Conservation (phyloP, 2,888 invertebrate genomes). For the Aquatica leii region DNA sequence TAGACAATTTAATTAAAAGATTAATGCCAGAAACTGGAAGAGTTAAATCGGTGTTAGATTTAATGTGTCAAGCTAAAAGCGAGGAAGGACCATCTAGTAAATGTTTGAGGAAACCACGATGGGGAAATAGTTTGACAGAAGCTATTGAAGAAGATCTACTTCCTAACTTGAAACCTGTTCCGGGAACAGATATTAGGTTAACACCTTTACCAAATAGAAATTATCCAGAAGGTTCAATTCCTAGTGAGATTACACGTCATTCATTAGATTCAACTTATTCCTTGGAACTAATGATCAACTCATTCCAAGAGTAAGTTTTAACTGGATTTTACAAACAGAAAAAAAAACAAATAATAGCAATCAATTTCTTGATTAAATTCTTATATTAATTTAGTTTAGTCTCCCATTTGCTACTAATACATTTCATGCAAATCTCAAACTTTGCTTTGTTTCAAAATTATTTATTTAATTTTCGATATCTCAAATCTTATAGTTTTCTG, state of each 20-base stretch:
- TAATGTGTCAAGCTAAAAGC: slow-evolving; percentile 51
- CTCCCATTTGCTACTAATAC: too few relatives aligned
- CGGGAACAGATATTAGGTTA: slow-evolving; percentile 84
- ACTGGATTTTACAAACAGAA: too few relatives aligned
- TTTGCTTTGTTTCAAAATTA: too few relatives aligned
- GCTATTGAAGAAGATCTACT: slow-evolving; percentile 77
- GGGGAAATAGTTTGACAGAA: slow-evolving; percentile 60
- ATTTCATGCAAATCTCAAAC: too few relatives aligned
- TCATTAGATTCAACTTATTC: slow-evolving; percentile 83
- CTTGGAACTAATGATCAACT: slow-evolving; percentile 69
- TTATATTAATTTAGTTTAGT: too few relatives aligned
- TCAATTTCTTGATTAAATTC: too few relatives aligned
- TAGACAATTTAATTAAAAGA: slow-evolving; percentile 66
- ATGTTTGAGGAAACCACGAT: neutral
- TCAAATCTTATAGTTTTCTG: too few relatives aligned
- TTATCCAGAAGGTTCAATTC: slow-evolving; percentile 80
- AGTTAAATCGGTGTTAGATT: slow-evolving; percentile 82
- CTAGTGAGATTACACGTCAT: slow-evolving; percentile 86
- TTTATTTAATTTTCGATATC: too few relatives aligned
- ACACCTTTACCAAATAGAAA: slow-evolving; percentile 76
- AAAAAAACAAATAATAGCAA: too few relatives aligned
- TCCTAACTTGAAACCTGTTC: slow-evolving; percentile 81
- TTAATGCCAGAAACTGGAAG: slow-evolving; percentile 78
- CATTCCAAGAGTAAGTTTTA: slow-evolving; percentile 65
- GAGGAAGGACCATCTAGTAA: too few relatives aligned